Conservation (phyloP, 2,888 invertebrate genomes). For the Pollenia griseotomentosa region DNA sequence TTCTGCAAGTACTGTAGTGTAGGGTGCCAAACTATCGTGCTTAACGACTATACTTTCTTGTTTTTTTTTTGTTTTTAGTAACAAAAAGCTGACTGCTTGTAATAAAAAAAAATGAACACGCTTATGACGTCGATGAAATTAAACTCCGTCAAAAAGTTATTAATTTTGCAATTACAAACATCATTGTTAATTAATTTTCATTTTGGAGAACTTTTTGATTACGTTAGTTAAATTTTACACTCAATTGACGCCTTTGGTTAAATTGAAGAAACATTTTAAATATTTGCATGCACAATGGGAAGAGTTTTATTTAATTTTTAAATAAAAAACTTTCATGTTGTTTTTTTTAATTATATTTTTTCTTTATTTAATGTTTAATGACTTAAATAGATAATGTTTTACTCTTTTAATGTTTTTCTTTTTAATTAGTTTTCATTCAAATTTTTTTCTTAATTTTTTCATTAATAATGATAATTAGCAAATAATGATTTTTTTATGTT, state of each 20-base stretch:
- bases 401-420: slow-evolving; percentile 58
- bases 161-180: background rate
- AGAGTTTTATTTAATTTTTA: background rate
- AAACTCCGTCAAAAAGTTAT: background rate
- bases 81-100: background rate
- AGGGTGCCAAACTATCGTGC: too few relatives aligned
- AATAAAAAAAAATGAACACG: background rate
- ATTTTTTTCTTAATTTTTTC: slow-evolving; percentile 53
- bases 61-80: background rate
- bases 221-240: background rate
- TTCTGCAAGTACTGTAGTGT: too few relatives aligned
- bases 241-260: background rate
- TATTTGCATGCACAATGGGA: background rate
- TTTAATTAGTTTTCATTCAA: slow-evolving; percentile 69
- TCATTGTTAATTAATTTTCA: background rate
- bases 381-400: slow-evolving; percentile 72
- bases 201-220: background rate
- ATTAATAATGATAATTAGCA: slow-evolving; percentile 74
- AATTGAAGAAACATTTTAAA: background rate
- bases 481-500: slow-evolving; percentile 71
- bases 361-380: slow-evolving; percentile 72
- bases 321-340: background rate
- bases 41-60: too few relatives aligned
- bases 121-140: background rate
- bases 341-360: slow-evolving; percentile 59